phyloP scores from a whole-genome alignment of 1,140 invertebrate genomes.

The Brachionus calyciflorus region DNA sequence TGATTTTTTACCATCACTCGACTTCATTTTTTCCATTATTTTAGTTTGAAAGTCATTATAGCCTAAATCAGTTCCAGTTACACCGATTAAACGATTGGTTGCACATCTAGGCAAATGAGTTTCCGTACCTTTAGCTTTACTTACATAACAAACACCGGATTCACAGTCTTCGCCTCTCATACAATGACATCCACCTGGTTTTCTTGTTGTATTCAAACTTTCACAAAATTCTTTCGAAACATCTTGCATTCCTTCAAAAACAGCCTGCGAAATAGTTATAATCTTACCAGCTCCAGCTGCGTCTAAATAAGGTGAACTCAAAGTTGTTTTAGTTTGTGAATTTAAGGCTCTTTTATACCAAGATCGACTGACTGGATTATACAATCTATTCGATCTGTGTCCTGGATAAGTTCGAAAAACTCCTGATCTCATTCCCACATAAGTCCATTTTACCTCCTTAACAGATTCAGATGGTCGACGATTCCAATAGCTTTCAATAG shows the following conservation, averaged over 20 bases:
- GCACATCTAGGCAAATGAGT: conserved; percentile 57
- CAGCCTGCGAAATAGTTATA: conserved; percentile 61
- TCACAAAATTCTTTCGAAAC: conserved; percentile 56
- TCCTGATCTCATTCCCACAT: conserved; percentile 61
- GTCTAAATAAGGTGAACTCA: conserved; percentile 62
- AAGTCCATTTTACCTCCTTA: conserved; percentile 62
- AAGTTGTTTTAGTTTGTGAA: conserved; percentile 59
- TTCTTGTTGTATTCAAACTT: conserved; percentile 50
- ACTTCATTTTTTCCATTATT: conserved; percentile 59
- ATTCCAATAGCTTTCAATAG: conserved; percentile 60
- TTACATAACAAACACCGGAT: conserved; percentile 58
- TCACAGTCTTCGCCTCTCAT: conserved; percentile 48
- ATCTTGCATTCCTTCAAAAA: conserved; percentile 61
- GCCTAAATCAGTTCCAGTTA: conserved; percentile 61
- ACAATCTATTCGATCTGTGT: conserved; percentile 58
- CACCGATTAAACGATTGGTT: conserved; percentile 61
- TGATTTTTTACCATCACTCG: conserved; percentile 57
- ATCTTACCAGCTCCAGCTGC: conserved; percentile 62
- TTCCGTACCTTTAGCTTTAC: conserved; percentile 55
- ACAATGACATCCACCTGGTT: conserved; percentile 60
- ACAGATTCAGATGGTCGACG: conserved; percentile 58
- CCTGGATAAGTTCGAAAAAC: conserved; percentile 63
- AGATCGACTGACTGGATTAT: conserved; percentile 60
- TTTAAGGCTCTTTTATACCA: conserved; percentile 60
- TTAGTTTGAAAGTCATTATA: conserved; percentile 62